Evolutionary conservation across 2,888 invertebrate genomes (phyloP).

Genomic region (Machimus rusticus): DNA sequence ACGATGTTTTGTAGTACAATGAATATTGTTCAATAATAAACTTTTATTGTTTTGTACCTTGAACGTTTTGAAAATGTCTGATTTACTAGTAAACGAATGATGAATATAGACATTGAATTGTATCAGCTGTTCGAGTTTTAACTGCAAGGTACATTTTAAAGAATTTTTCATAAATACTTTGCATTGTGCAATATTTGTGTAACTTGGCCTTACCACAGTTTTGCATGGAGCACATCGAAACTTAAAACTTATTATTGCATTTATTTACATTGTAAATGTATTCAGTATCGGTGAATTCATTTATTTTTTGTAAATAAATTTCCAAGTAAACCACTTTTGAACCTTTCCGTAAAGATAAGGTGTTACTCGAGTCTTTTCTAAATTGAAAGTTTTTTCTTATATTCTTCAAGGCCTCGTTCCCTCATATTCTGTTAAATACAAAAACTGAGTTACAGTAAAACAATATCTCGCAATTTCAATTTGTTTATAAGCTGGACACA

Average conservation of each 20-base stretch:
- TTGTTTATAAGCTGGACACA: too few relatives aligned
- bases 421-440: not conserved
- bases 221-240: not conserved
- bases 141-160: not conserved
- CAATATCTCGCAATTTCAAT: too few relatives aligned
- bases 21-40: not conserved
- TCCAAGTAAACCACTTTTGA: not conserved
- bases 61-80: not conserved
- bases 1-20: not conserved
- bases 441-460: not conserved
- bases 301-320: not conserved
- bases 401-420: not conserved
- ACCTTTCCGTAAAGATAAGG: not conserved
- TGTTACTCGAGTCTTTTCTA: not conserved
- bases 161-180: too few relatives aligned
- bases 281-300: not conserved
- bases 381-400: not conserved
- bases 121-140: not conserved
- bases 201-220: not conserved
- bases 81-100: not conserved
- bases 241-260: not conserved
- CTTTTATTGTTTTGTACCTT: not conserved
- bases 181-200: not conserved
- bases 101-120: not conserved
- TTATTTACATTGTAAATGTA: not conserved